Evolutionary conservation across 1,140 invertebrate species (phyloP), one percentile per base, ranked within the genome.

Genomic region (Streblospio benedicti): DNA sequence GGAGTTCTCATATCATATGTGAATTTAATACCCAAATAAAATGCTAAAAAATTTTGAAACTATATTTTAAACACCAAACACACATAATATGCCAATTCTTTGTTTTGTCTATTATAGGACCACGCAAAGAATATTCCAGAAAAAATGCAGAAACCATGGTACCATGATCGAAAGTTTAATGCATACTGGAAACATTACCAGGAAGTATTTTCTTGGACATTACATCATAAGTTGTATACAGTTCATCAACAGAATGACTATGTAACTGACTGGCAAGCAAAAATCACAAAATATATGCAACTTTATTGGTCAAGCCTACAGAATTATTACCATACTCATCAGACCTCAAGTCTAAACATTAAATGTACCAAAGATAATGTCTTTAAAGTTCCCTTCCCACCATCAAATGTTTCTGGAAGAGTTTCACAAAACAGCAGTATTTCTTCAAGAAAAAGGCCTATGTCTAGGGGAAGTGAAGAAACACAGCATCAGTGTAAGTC

Each of bases 151-250:
- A n/a, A n/a, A n/a, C 45, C 45, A 2, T 47, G 45, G 45, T 47
- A 47, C 30, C 6, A 23, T 27, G 45, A 47, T 18, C 3, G n/a
- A 23, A 47, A 47, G 45, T 47, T 47, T n/a, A 28, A 23, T 12
- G 30, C 9, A 28, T 47, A 47, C 45, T 47, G 45, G 45, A 47
- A 14, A 47, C 45, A 47, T 12, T 47, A 47, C n/a, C 23, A 47
- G 45, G 25, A 2, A 18, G 45, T 47, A 47, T 5, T 12, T 28
- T 27, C 12, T 28, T 47, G 45, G 45, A 27, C 30, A 27, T 27
- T 23, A 47, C 30, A 28, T 47, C 45, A 47, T 28, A 4, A 27
- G 45, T 28, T 27, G 30, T 23, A 23, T 47, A 28, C 45, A 23
- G 30, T 23, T 18, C 25, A 27, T 23, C 45, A 12, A 27, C 9